Percentiles rank a stretch among this genome's conserved stretches.
These are phyloP conservation scores for Steinernema scapterisci DNA, from an alignment of 2,888 invertebrate genomes.

Conservation along the genomic window DNA sequence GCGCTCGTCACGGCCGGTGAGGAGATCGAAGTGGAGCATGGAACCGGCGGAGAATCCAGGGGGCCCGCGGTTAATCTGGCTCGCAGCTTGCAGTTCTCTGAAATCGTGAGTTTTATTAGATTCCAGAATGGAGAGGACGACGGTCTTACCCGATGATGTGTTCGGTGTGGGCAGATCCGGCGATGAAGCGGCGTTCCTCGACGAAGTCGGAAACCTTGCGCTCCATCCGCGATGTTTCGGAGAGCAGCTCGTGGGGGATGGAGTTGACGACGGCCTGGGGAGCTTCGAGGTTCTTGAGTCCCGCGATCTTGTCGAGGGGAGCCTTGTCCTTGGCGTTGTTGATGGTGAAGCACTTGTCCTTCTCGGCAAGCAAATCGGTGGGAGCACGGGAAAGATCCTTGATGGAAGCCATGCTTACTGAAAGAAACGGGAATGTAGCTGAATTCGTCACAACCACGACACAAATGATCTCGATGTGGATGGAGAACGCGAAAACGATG, in stretches of 20 bases:
- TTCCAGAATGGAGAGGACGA: background rate
- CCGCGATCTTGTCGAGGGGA: background rate
- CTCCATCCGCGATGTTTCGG: conserved; percentile 47
- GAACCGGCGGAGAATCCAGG: conserved; percentile 55
- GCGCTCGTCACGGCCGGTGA: conserved; percentile 58
- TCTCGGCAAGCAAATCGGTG: conserved; percentile 21
- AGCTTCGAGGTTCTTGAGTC: conserved; percentile 5
- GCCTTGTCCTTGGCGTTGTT: conserved; percentile 19
- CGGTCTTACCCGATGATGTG: conserved; percentile 60
- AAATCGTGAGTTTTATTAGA: conserved; percentile 37
- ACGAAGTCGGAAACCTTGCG: conserved; percentile 52
- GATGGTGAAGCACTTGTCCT: conserved; percentile 24
- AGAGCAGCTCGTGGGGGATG: conserved; percentile 39
- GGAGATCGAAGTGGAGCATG: conserved; percentile 63
- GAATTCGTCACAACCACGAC: background rate
- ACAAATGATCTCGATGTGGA: background rate
- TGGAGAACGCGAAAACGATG: background rate
- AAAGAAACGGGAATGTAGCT: background rate
- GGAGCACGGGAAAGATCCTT: conserved; percentile 21
- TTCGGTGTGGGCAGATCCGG: conserved; percentile 59
- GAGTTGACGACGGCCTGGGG: conserved; percentile 1
- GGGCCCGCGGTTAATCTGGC: conserved; percentile 66
- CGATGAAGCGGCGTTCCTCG: conserved; percentile 53
- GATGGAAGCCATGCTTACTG: conserved; percentile 9
- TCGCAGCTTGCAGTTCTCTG: conserved; percentile 59